Conservation (phyloP, 2,888 invertebrate genomes). For the Apamea crenata region DNA sequence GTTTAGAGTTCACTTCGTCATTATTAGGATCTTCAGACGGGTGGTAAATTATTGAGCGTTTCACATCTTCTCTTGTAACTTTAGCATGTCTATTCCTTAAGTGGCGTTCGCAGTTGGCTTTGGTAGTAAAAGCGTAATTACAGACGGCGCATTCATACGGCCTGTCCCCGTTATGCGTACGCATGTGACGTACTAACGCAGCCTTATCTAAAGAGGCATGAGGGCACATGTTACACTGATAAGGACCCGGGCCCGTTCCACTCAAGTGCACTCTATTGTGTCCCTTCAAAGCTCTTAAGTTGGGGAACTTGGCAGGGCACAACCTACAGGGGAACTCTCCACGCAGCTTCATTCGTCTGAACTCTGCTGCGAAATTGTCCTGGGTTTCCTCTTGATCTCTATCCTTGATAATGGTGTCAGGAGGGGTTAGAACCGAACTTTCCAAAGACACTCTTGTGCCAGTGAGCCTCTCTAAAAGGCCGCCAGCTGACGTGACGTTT, state of each 20-base stretch:
- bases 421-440: conserved; percentile 85
- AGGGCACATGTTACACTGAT: conserved; percentile 98
- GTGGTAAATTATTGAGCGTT: conserved; percentile 96
- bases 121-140: conserved; percentile 98
- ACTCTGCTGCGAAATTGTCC: conserved; percentile 95
- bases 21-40: conserved; percentile 96
- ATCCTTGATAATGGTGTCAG: conserved; percentile 84
- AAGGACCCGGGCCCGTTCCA: conserved; percentile 94
- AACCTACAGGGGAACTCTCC: conserved; percentile 97
- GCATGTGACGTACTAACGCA: conserved; percentile 96
- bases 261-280: conserved; percentile 96
- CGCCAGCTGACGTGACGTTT: conserved; percentile 93
- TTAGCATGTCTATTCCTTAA: conserved; percentile 97
- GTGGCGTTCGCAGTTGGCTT: conserved; percentile 99
- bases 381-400: conserved; percentile 93
- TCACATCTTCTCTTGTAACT: conserved; percentile 96
- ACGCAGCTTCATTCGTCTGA: conserved; percentile 96
- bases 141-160: conserved; percentile 99
- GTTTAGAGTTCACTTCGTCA: conserved; percentile 92
- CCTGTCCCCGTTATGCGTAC: conserved; percentile 98
- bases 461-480: conserved; percentile 92
- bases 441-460: conserved; percentile 85
- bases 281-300: conserved; percentile 96
- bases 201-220: conserved; percentile 97
- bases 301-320: conserved; percentile 97